A percentile compares a stretch with the other conserved stretches of the same genome.
These are phyloP conservation scores for Meteorus colon DNA, from an alignment of 2,888 invertebrate genomes.

Conservation along the genomic window DNA sequence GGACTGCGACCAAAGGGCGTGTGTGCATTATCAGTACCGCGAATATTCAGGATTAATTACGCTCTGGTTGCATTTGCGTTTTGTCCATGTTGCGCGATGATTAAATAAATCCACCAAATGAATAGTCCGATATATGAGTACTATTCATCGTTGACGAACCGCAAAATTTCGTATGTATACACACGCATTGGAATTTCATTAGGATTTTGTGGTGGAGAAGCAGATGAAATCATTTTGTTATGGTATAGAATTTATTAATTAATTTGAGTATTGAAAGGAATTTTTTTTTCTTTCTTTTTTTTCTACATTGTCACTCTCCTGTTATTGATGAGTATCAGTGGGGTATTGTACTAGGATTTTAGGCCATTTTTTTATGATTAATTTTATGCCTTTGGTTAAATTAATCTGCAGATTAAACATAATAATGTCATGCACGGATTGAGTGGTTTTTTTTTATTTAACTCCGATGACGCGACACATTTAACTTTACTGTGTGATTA, in stretches of 20 bases:
- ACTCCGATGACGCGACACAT: conserved; percentile 2
- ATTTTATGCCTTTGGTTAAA: not conserved
- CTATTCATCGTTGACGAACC: conserved; percentile 7
- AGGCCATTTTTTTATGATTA: not conserved
- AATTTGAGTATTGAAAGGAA: not conserved
- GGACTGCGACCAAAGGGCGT: conserved; percentile 27
- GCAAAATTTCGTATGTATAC: not conserved
- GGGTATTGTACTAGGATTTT: too few relatives aligned
- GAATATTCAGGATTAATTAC: conserved; percentile 41
- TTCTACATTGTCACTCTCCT: too few relatives aligned
- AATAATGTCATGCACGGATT: conserved; percentile 1
- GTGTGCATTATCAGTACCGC: conserved; percentile 37
- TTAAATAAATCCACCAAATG: conserved; percentile 30
- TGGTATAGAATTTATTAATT: not conserved
- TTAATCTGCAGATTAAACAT: not conserved
- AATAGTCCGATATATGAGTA: not conserved
- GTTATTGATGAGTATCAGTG: too few relatives aligned
- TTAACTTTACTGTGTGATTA: not conserved
- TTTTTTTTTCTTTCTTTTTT: not conserved
- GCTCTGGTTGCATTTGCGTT: conserved; percentile 24
- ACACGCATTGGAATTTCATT: not conserved
- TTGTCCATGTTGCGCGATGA: conserved; percentile 12
- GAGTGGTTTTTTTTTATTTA: not conserved
- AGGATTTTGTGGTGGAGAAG: not conserved
- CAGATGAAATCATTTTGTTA: not conserved